Base-by-base conservation (phyloP, 2,797 vertebrate species). In the Triplophysa yarkandensis region DNA sequence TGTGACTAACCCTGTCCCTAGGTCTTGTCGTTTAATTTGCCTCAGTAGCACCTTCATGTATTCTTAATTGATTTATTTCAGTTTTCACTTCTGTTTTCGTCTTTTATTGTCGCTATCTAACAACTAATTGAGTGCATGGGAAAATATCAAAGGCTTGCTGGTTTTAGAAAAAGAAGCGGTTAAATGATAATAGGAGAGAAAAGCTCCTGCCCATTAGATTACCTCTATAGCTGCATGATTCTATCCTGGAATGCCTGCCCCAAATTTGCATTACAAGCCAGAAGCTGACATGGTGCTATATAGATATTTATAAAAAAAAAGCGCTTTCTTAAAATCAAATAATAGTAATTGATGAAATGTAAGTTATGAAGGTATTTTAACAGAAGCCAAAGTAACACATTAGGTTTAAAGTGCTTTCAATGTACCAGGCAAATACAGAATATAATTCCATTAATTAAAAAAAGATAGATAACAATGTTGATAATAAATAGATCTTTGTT, bases 1-100 rank as follows among this genome's bases (percentile, higher is more conserved):
- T 96, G 95, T 98, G 94, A 98, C 97, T 98, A 98, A 97, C 96
- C 94, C 94, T 96, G 95, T 97, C 95, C 94, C 95, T 94, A 95
- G 94, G 95, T 95, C 95, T 86, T 95, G 95, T 93, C 88, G 82
- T 79, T 66, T 87, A 74, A 82, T 88, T 88, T 87, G 86, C 89
- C 89, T 93, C 87, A 94, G 93, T 95, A 94, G 93, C 93, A 95
- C 92, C 78, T 92, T 95, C 94, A 94, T 96, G 93, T 97, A 95
- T 94, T 95, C 92, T 90, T 93, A 90, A 88, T 92, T 91, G 78
- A 88, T 90, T 90, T 90, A 83, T 93, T 91, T 91, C 92, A 90
- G 89, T 92, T 93, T 92, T 90, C 93, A 94, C 87, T 83, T 87
- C 52, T 77, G 74, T 87, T 87, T 88, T 91, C 88, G 86, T 92